Base-by-base conservation (phyloP, 2,888 invertebrate species). In the Drosophila aldrichi region DNA sequence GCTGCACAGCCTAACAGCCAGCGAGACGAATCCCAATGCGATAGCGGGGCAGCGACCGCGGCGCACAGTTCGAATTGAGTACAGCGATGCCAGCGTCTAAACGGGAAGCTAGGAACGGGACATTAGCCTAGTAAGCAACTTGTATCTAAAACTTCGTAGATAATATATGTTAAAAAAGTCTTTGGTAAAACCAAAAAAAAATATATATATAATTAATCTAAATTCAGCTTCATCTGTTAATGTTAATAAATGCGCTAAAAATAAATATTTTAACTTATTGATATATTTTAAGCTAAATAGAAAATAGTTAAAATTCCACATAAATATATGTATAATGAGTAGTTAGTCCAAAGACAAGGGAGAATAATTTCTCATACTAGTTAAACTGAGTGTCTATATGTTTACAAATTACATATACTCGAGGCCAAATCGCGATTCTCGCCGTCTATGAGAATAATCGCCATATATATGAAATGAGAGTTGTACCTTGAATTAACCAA, bases 11-110 rank as follows among this genome's bases (percentile, higher is more conserved):
- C 70, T 76, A 70, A 72, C 83, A 54, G 57, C 61, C 72, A 60
- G 79, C 57, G 88, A 82, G n/a, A 70, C 63, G 18, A 61, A 36
- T 57, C 48, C 55, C 59, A 64, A 48, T 40, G 51, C 65, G n/a
- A 44, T 51, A 63, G 55, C 77, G 36, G 80, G 74, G 48, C 82
- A 82, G 77, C 83, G 86, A 38, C 67, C 86, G 55, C 70, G 89
- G 57, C 79, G 89, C 32, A 75, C 88, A 7, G 86, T 86, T n/a
- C 86, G 86, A 43, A 87, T 86, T 22, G 86, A 86, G 72, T 86
- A 90, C 57, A 86, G 84, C 54, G 86, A 86, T 77, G 86, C 84
- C 9, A 72, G 69, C 62, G 90, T 86, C 38, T 86, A 70, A 52
- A 2, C 29, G 9, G 2, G 14, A 52, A 36, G 12, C 16, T 10